Base-by-base conservation (phyloP, 2,888 invertebrate genomes). In the Sipunculus nudus region DNA sequence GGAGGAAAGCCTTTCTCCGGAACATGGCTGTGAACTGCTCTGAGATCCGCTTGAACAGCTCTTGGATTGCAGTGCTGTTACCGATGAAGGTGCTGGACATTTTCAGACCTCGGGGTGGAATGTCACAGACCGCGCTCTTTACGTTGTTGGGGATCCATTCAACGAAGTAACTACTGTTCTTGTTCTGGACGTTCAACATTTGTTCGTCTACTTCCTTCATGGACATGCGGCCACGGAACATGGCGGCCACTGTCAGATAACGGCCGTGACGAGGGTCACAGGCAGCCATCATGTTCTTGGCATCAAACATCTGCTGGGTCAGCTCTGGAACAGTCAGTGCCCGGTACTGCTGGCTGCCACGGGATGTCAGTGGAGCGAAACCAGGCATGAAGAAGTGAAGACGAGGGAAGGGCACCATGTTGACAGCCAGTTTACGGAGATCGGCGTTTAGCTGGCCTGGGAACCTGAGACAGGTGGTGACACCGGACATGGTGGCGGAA, bases 211-310 rank as follows among this genome's bases (percentile, higher is more conserved):
- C 79, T 57, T 80, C 79, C 68, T 80, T 80, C 81, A 81, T 81
- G 61, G 79, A 80, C 79, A 81, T 80, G 53, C 79, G 77, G 39
- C 81, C 81, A 52, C 80, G 71, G 78, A 80, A 81, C 57, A 81
- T 76, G 64, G 77, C 74, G 49, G 79, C 79, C 35, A 79, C 79
- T 32, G 80, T 80, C 43, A 80, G 74, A 68, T 80, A 93, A 73
- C 94, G 89, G 28, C 94, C 94, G 85, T 94, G 94, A 59, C 94
- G 88, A 1, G 94, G 94, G 85, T 95, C 94, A 84, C 94, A 94
- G 5, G 94, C 94, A 47, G 94, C 94, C 94, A 94, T 95, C 94
- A 80, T 95, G 87, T 95, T 95, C 87, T 94, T 95, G 72, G 95
- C 93, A 85, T 95, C 95, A 86, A 96, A 96, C 89, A 91, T 91